Evolutionary conservation across 2,888 invertebrate genomes (phyloP), one percentile per base, ranked within the genome.

Genomic region (Agrotis exclamationis): DNA sequence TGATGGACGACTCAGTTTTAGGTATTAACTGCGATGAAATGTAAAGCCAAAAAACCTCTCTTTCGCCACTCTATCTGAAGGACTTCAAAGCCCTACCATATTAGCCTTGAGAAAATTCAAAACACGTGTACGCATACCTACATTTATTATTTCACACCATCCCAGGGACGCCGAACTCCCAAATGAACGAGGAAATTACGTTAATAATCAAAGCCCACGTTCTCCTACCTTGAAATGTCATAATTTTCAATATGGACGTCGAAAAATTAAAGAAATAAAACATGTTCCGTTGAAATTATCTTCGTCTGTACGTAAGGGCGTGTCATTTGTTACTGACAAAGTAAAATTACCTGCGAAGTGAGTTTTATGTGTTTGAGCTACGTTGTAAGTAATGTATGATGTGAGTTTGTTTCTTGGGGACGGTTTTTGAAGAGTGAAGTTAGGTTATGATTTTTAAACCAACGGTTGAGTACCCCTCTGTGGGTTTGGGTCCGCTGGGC

Each of bases 301-400:
- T 73, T 3, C 22, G 56, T 62, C 76, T 64, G 56, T 51, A 56
- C 47, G 76, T 70, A 67, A 60, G 70, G 59, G 64, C 60, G 54
- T 77, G 73, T 83, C 85, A 80, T 83, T 85, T 74, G 71, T 77
- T 77, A 72, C 75, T 83, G 83, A 83, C 83, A 83, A 66, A 57
- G 47, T 62, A 59, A 80, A 76, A 83, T 83, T 83, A 83, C 77
- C 56, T 68, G 60, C 56, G 65, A 85, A 82, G 74, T 80, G 63
- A 79, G 83, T 79, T 71, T 63, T 75, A 76, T 83, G 57, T 54
- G 33, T 11, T 28, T 18, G 44, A 51, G 9, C 28, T 18, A 16
- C 6, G 56, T 63, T 82, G 33, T 54, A 48, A 70, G 60, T 59
- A 51, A 58, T 64, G 63, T 51, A 62, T 60, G 54, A 44, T 53